These are phyloP conservation scores for Sebastes oblongus DNA, from an alignment of 2,797 vertebrate species.

Conservation along the genomic window DNA sequence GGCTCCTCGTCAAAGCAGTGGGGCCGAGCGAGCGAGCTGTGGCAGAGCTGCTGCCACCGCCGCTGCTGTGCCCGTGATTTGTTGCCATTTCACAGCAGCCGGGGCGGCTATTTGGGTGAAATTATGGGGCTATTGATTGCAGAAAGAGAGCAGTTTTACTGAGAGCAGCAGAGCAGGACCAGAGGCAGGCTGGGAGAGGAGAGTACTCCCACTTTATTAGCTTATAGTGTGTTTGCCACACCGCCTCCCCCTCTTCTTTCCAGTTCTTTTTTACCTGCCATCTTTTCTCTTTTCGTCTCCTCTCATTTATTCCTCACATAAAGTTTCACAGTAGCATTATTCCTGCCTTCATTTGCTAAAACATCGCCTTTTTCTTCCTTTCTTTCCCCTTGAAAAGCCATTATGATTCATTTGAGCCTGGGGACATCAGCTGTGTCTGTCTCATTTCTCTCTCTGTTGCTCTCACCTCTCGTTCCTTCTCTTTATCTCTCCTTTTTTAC, in stretches of 20 bases:
- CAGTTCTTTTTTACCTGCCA: neutral
- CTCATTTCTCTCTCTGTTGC: conserved; percentile 35
- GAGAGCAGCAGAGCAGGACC: conserved; percentile 81
- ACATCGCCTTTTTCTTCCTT: neutral
- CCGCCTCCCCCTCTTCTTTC: conserved; percentile 2
- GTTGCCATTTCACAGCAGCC: conserved; percentile 81
- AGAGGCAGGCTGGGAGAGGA: conserved; percentile 76
- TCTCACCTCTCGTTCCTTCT: conserved; percentile 14
- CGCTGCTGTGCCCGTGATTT: conserved; percentile 73
- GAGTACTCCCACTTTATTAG: conserved; percentile 77
- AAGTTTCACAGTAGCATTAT: conserved; percentile 23
- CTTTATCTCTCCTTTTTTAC: conserved; percentile 7
- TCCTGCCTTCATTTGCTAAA: conserved; percentile 45
- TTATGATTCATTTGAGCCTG: conserved; percentile 56
- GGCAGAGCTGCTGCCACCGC: neutral
- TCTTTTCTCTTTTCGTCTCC: neutral
- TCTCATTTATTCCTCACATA: neutral
- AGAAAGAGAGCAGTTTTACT: conserved; percentile 84
- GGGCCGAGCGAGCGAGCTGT: conserved; percentile 22
- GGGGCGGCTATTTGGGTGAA: conserved; percentile 86
- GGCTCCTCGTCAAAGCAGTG: conserved; percentile 41
- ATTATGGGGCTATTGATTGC: conserved; percentile 89
- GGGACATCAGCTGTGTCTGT: conserved; percentile 45
- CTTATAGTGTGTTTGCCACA: conserved; percentile 55
- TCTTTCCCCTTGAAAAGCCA: conserved; percentile 39